These are phyloP conservation scores for Heliconius nattereri DNA, from an alignment of 1,140 invertebrate species.

Conservation along the genomic window DNA sequence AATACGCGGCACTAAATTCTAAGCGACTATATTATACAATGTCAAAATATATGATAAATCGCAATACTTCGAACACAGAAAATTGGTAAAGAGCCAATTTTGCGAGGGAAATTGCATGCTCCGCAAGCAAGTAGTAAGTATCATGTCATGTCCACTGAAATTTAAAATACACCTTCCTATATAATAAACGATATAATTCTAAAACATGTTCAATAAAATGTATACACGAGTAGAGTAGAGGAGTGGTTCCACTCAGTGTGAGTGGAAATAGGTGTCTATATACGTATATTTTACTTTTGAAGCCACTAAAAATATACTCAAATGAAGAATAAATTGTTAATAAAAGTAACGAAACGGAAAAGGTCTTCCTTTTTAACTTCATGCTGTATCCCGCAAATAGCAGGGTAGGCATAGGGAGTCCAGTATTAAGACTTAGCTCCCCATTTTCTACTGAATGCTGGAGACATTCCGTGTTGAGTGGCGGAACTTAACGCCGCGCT, in stretches of 20 bases:
- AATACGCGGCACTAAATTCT: neutral
- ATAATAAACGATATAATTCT: neutral
- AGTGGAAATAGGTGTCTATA: neutral
- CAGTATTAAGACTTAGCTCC: too few relatives aligned
- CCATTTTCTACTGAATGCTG: too few relatives aligned
- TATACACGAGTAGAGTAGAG: too few relatives aligned
- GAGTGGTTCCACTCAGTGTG: neutral
- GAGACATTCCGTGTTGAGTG: too few relatives aligned
- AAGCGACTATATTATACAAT: constrained; percentile 15
- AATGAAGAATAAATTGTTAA: too few relatives aligned
- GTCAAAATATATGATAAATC: constrained; percentile 28
- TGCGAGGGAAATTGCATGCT: constrained; percentile 11
- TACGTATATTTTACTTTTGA: too few relatives aligned
- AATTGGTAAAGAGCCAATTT: constrained; percentile 17
- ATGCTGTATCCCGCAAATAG: too few relatives aligned
- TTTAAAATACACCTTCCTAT: constrained; percentile 15
- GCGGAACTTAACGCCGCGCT: too few relatives aligned
- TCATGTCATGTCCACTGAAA: constrained; percentile 24
- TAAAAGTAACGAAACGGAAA: too few relatives aligned
- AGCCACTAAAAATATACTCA: neutral
- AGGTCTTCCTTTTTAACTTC: too few relatives aligned
- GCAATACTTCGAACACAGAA: constrained; percentile 6
- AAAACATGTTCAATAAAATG: neutral
- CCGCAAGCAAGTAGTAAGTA: constrained; percentile 8
- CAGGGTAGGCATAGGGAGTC: too few relatives aligned